Percentiles rank a stretch among this genome's conserved stretches.
These are phyloP conservation scores for Caenorhabditis macrosperma DNA, from an alignment of 2,888 invertebrate genomes.

Conservation along the genomic window DNA sequence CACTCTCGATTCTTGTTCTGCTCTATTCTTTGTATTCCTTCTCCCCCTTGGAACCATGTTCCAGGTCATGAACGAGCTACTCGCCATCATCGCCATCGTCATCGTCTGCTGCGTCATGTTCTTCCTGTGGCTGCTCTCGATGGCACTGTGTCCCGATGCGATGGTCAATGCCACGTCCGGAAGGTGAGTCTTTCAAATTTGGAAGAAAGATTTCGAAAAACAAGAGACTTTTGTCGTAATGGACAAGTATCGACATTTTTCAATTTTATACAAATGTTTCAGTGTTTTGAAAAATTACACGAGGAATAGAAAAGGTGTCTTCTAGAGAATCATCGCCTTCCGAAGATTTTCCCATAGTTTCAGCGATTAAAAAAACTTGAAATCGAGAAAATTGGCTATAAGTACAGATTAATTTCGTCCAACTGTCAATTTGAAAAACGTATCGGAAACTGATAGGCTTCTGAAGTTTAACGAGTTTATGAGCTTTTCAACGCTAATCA, in stretches of 20 bases:
- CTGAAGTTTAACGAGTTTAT: too few relatives aligned
- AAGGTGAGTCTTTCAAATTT: conserved; percentile 51
- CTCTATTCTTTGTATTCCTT: neutral
- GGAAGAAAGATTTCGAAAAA: neutral
- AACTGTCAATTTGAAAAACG: too few relatives aligned
- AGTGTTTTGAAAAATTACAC: too few relatives aligned
- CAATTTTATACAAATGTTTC: too few relatives aligned
- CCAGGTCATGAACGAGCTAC: conserved; percentile 74
- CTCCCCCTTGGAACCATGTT: conserved; percentile 16
- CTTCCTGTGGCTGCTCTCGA: conserved; percentile 76
- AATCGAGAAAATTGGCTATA: too few relatives aligned
- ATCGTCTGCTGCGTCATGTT: conserved; percentile 77
- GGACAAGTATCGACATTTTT: neutral
- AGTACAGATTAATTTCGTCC: too few relatives aligned
- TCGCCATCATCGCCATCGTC: conserved; percentile 77
- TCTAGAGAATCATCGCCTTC: too few relatives aligned
- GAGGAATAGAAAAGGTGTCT: too few relatives aligned
- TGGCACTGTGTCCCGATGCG: conserved; percentile 78
- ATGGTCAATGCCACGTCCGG: conserved; percentile 76
- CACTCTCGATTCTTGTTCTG: neutral
- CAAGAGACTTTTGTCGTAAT: conserved; percentile 8
- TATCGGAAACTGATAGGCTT: too few relatives aligned
- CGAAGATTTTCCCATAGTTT: too few relatives aligned
- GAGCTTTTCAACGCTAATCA: too few relatives aligned
- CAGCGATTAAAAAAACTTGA: too few relatives aligned